Evolutionary conservation across 2,113 vertebrate genomes (phyloP), one percentile per base, ranked within the genome.

Genomic region (Halcyon malimbica): DNA sequence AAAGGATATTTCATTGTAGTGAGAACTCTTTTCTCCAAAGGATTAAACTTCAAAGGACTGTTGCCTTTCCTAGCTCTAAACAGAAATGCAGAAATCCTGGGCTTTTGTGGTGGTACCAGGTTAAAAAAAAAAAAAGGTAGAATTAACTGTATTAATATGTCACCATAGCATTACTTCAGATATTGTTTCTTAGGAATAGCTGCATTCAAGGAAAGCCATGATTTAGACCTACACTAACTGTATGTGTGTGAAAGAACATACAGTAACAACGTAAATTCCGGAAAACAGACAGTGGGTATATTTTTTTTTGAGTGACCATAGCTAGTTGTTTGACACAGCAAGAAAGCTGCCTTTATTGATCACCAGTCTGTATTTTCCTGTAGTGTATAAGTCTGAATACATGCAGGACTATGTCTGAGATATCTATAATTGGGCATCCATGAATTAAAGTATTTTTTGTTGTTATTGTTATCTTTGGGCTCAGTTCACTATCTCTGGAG

Each of bases 1-100:
- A 37, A 71, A 28, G 5, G 7, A 5, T 54, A 33, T 77, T 70
- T 83, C 3, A 8, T 1, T 80, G 44, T 74, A 80, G 23, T 4
- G 8, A 75, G 37, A 23, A 62, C 16, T 81, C 8, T 81, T 44
- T 63, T 79, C 15, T 70, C 13, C n/a, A 62, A 48, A 73, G 16
- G 10, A 39, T 3, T 31, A 16, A 56, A n/a, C 2, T 48, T 6
- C 9, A 51, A 21, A 76, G 18, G 18, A 25, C 0, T 10, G 1
- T 62, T 70, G 7, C 10, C 3, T 81, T 89, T 83, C 26, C 35
- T 39, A 23, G 23, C 13, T 75, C 11, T 51, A 44, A 24, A 53
- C 2, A 51, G 37, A 88, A 85, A 80, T 33, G 53, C 1, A 53
- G 62, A 82, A 75, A 63, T 84, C 10, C n/a, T 0, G 2, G 41